Percentiles rank a stretch among this genome's conserved stretches.
Evolutionary conservation across 2,888 invertebrate species (phyloP).

Genomic region (Syritta pipiens): DNA sequence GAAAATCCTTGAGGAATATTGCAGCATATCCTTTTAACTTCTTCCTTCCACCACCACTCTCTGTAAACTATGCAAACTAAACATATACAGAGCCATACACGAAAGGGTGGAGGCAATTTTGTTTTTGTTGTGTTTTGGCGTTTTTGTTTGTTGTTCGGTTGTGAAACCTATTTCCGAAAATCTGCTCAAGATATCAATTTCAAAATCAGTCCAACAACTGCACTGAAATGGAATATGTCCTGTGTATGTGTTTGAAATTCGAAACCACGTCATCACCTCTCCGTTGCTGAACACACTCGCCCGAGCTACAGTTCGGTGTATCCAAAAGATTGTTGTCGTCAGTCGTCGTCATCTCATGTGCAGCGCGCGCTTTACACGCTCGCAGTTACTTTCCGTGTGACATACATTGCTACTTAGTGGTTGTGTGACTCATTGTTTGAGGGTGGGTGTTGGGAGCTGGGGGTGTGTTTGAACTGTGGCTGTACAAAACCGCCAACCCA

Average conservation of each 20-base stretch:
- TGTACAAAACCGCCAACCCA: constrained; percentile 62
- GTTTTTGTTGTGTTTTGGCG: constrained; percentile 8
- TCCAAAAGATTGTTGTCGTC: constrained; percentile 31
- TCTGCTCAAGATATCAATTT: constrained; percentile 51
- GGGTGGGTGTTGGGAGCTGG: not conserved
- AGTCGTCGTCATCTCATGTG: constrained; percentile 42
- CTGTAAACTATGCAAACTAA: not conserved
- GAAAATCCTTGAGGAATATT: constrained; percentile 43
- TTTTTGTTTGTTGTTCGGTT: constrained; percentile 31
- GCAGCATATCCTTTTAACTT: constrained; percentile 39
- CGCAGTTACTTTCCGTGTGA: constrained; percentile 58
- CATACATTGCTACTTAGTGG: constrained; percentile 66
- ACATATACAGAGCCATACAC: not conserved
- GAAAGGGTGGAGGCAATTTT: constrained; percentile 3
- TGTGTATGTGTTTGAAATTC: constrained; percentile 7
- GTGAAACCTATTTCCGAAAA: constrained; percentile 43
- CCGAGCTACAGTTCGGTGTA: not conserved
- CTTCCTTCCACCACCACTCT: not conserved
- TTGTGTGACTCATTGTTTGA: constrained; percentile 60
- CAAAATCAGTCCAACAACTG: constrained; percentile 4
- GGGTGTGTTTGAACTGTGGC: constrained; percentile 58
- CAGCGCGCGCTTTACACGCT: constrained; percentile 40
- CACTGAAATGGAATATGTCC: not conserved
- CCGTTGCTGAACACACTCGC: constrained; percentile 8
- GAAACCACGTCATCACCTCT: constrained; percentile 20